phyloP scores from a whole-genome alignment of 2,797 vertebrate genomes.

The Artibeus jamaicensis region DNA sequence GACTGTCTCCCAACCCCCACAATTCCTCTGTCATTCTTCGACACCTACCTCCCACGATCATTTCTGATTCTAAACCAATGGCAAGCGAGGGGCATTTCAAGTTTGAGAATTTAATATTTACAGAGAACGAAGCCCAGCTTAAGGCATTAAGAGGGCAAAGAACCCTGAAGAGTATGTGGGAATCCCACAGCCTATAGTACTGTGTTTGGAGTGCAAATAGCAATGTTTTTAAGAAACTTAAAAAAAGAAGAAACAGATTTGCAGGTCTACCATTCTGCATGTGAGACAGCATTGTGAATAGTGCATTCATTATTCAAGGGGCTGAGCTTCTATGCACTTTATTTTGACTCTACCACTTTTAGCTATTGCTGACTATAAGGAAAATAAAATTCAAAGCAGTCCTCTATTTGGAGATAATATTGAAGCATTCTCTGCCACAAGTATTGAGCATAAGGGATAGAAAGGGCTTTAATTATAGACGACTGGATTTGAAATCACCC shows the following conservation, averaged over 20 bases:
- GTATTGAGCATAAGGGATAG: neutral
- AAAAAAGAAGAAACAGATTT: neutral
- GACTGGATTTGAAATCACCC: constrained; percentile 7
- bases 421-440: neutral
- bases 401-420: neutral
- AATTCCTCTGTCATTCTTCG: neutral
- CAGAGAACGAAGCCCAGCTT: neutral
- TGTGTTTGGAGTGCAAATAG: neutral
- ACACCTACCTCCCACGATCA: neutral
- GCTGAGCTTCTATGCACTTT: neutral
- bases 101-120: neutral
- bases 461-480: constrained; percentile 29
- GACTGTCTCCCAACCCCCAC: neutral
- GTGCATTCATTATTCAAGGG: neutral
- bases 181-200: neutral
- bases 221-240: neutral
- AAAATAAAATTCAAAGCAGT: constrained; percentile 45
- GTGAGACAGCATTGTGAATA: neutral
- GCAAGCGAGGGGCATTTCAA: neutral
- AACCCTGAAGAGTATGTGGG: neutral
- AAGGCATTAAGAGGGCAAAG: neutral
- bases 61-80: neutral
- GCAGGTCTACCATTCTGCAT: neutral
- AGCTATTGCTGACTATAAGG: neutral
- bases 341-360: constrained; percentile 2